phyloP scores from a whole-genome alignment of 2,113 vertebrate genomes.

The Tragelaphus scriptus region DNA sequence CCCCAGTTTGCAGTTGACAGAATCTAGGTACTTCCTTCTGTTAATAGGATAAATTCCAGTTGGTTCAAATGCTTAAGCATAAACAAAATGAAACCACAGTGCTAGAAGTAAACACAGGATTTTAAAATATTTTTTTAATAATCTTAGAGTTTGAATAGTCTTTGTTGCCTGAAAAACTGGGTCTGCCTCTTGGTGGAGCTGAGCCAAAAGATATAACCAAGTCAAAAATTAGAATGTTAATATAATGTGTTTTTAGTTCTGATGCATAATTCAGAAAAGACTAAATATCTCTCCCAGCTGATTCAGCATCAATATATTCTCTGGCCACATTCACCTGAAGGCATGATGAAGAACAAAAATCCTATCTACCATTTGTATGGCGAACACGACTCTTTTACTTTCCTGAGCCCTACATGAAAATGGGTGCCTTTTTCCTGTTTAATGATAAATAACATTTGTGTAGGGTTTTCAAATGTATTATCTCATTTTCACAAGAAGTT shows the following conservation, averaged over 20 bases:
- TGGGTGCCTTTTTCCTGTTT: background rate
- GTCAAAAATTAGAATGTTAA: background rate
- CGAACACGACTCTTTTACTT: rapidly evolving
- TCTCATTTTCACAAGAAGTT: background rate
- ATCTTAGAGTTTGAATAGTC: background rate
- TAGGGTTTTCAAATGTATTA: background rate
- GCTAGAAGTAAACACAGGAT: background rate
- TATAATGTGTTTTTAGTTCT: background rate
- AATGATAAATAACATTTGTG: background rate
- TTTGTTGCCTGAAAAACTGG: background rate
- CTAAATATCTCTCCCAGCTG: background rate
- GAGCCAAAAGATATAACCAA: background rate
- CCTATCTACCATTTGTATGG: background rate
- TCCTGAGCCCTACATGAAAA: background rate
- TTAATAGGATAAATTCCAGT: background rate
- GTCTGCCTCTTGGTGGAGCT: background rate
- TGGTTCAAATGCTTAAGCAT: background rate
- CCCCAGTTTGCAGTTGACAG: background rate
- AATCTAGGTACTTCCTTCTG: background rate
- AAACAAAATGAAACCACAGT: background rate
- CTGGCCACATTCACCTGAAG: background rate
- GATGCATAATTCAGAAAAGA: background rate
- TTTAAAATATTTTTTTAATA: background rate
- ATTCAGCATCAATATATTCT: background rate
- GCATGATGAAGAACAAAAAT: background rate